phyloP scores from a whole-genome alignment of 2,888 invertebrate genomes.

The Polymixis flavicincta region DNA sequence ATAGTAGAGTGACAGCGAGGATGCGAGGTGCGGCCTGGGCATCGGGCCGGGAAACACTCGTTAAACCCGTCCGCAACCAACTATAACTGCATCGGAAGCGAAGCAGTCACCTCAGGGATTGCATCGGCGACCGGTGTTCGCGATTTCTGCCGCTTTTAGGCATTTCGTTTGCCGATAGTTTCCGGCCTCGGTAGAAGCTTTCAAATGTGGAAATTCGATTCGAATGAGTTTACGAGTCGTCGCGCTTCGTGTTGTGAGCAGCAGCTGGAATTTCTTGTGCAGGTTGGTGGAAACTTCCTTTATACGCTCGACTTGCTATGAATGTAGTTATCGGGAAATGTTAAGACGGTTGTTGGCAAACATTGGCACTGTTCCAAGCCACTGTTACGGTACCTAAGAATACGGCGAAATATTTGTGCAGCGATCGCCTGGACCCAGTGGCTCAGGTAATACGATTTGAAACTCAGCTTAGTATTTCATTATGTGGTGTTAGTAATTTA shows the following conservation, averaged over 20 bases:
- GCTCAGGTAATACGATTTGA: slow-evolving; percentile 62
- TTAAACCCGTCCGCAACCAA: slow-evolving; percentile 74
- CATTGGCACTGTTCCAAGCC: slow-evolving; percentile 81
- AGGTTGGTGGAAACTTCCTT: slow-evolving; percentile 81
- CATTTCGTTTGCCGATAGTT: slow-evolving; percentile 72
- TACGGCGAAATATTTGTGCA: slow-evolving; percentile 60
- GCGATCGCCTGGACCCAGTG: slow-evolving; percentile 63
- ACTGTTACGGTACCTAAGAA: slow-evolving; percentile 72
- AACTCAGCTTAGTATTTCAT: slow-evolving; percentile 53
- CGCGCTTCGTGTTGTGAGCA: slow-evolving; percentile 74
- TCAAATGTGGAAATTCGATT: slow-evolving; percentile 79
- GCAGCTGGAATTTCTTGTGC: slow-evolving; percentile 72
- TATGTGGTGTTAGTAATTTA: slow-evolving; percentile 9
- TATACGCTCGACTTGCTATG: slow-evolving; percentile 78
- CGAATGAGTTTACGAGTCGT: slow-evolving; percentile 80
- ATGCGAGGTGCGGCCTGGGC: slow-evolving; percentile 75
- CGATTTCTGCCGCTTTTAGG: slow-evolving; percentile 72
- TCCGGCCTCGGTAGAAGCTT: slow-evolving; percentile 66
- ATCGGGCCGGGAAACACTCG: slow-evolving; percentile 78
- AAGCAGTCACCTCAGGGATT: slow-evolving; percentile 75
- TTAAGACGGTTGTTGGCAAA: slow-evolving; percentile 81
- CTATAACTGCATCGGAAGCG: slow-evolving; percentile 79
- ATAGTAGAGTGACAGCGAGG: slow-evolving; percentile 72
- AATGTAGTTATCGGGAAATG: slow-evolving; percentile 82
- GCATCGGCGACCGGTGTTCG: slow-evolving; percentile 65